Evolutionary conservation across 53 echinoderm and acorn worm genomes (phyloP), one percentile per base, ranked within the genome.

Genomic region (Crossaster papposus): DNA sequence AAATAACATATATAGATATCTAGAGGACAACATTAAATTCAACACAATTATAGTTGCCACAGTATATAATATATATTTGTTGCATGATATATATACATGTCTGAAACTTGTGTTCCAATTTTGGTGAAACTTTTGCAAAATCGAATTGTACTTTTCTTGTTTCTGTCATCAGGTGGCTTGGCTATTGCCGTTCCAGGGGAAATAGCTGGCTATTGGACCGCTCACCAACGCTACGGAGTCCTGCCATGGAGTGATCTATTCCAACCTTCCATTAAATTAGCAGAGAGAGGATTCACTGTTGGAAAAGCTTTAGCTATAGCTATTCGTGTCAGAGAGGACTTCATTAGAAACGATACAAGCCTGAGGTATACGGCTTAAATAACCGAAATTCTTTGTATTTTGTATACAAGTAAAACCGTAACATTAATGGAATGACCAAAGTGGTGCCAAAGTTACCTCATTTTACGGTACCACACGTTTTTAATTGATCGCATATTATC

Each of bases 131-230:
- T n/a, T 2, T 58, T 8, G 44, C 44, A 44, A 9, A 58, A 58
- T 58, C 58, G 22, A 15, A 58, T 58, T 18, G 22, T 18, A 3
- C 2, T 2, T 20, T 58, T 58, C n/a, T n/a, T n/a, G n/a, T 20
- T 20, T 20, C 58, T 58, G 58, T 22, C 30, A 18, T 30, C 34
- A 95, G 95, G 95, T n/a, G 93, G 92, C 0, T 77, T 94, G 15
- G 91, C 95, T 1, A 90, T 95, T 28, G 95, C 77, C 22, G 94
- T 95, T 20, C 95, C 95, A 7, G 94, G 95, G 7, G 95, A 95
- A 62, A 75, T 95, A 36, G 88, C 80, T 5, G 95, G 93, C 10
- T 92, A 87, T 26, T 93, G 92, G 90, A 82, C 70, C 24, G 90
- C 88, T 14, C 91, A 92, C 65, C 89, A 88, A 54, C 80, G 88